Percentiles rank a stretch among this genome's conserved stretches.
Evolutionary conservation across 2,113 vertebrate species (phyloP).

Genomic region (Bujurquina vittata): DNA sequence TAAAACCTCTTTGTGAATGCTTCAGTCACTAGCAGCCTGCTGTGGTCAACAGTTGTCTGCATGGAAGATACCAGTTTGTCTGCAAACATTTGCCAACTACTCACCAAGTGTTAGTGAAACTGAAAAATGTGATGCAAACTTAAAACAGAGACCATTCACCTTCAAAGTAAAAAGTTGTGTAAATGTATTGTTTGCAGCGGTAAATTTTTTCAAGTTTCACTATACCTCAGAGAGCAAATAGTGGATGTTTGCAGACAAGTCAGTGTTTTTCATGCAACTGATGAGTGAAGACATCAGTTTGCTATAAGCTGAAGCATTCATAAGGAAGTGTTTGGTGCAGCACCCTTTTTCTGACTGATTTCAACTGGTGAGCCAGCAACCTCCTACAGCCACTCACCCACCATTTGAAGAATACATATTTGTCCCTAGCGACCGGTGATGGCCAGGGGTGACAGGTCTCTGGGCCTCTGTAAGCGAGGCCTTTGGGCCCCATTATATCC

Average conservation of each 20-base stretch:
- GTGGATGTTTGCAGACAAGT: background rate
- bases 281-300: background rate
- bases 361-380: background rate
- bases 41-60: too few species aligned
- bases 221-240: accelerated
- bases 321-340: background rate
- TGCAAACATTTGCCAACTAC: too few species aligned
- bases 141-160: background rate
- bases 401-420: background rate
- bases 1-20: too few species aligned
- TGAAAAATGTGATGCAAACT: background rate
- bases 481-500: too few species aligned
- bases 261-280: background rate
- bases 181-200: background rate
- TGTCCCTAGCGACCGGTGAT: too few species aligned
- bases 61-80: too few species aligned
- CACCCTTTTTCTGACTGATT: background rate
- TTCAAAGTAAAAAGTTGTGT: background rate
- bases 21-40: too few species aligned
- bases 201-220: background rate
- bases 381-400: too few species aligned
- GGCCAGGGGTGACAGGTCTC: too few species aligned
- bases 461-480: too few species aligned
- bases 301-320: background rate
- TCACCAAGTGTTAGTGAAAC: too few species aligned